phyloP scores from a whole-genome alignment of 1,140 invertebrate species.

The Zaprionus africanus region DNA sequence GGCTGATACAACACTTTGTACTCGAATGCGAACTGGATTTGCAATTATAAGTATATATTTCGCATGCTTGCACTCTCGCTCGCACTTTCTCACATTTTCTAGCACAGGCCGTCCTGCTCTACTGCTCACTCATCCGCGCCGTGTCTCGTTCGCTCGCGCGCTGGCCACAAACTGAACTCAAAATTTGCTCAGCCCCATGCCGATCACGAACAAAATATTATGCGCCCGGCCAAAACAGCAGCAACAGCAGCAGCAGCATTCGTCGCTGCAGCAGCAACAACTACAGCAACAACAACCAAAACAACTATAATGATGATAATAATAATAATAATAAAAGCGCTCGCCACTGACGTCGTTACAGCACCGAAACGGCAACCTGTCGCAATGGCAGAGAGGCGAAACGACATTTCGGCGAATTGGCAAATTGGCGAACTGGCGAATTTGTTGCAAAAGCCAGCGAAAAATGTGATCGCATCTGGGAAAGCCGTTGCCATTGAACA shows the following conservation, averaged over 20 bases:
- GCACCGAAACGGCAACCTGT: slow-evolving; percentile 27
- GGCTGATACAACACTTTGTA: slow-evolving; percentile 3
- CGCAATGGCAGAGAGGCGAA: slow-evolving; percentile 20
- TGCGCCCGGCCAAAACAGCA: slow-evolving; percentile 63
- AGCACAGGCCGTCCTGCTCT: slow-evolving; percentile 22
- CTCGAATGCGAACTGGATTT: slow-evolving; percentile 7
- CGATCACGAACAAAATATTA: slow-evolving; percentile 67
- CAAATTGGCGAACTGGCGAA: slow-evolving; percentile 10
- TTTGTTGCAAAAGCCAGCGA: background rate
- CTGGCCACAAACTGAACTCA: slow-evolving; percentile 65
- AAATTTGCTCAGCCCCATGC: slow-evolving; percentile 62
- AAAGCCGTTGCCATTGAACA: slow-evolving; percentile 13
- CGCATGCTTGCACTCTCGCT: slow-evolving; percentile 1
- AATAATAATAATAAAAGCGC: slow-evolving; percentile 43
- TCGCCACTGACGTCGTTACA: slow-evolving; percentile 53
- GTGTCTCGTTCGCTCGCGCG: slow-evolving; percentile 67
- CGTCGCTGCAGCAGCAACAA: slow-evolving; percentile 27
- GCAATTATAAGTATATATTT: slow-evolving; percentile 7
- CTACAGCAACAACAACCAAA: slow-evolving; percentile 8
- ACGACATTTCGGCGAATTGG: slow-evolving; percentile 7
- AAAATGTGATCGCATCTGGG: slow-evolving; percentile 1
- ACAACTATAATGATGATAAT: slow-evolving; percentile 10
- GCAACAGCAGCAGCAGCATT: slow-evolving; percentile 17
- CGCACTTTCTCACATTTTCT: slow-evolving; percentile 37
- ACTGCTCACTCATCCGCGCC: slow-evolving; percentile 37